Conservation (phyloP, 2,797 vertebrate species). For the Sparidentex hasta region DNA sequence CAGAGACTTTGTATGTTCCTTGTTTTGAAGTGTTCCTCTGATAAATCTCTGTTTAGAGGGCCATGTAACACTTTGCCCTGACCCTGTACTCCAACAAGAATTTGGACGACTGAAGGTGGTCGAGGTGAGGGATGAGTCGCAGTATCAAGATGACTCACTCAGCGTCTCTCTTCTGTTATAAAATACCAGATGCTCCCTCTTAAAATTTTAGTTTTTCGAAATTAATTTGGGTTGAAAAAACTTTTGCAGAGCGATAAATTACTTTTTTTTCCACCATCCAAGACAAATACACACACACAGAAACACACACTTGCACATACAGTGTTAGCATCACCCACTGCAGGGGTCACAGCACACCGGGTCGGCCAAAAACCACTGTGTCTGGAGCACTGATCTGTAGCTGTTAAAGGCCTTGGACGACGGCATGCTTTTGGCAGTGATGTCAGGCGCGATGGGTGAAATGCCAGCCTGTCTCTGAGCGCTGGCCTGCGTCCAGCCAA, state of each 20-base stretch:
- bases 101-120: no score
- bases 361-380: constrained; percentile 68
- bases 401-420: constrained; percentile 62
- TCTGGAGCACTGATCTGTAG: constrained; percentile 72
- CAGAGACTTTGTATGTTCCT: no score
- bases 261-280: background rate
- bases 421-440: constrained; percentile 63
- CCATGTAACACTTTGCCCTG: no score
- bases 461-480: constrained; percentile 65
- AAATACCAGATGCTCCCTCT: background rate
- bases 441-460: constrained; percentile 55
- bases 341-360: constrained; percentile 50
- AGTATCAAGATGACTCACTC: no score
- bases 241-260: background rate
- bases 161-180: background rate
- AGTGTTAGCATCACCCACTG: constrained; percentile 15
- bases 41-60: no score
- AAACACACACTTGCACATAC: background rate
- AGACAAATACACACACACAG: constrained; percentile 1
- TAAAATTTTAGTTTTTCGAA: background rate
- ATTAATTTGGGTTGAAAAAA: background rate
- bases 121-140: no score
- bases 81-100: no score
- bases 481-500: constrained; percentile 65
- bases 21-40: no score